phyloP scores from a whole-genome alignment of 2,888 invertebrate species.

The Rhingia rostrata region DNA sequence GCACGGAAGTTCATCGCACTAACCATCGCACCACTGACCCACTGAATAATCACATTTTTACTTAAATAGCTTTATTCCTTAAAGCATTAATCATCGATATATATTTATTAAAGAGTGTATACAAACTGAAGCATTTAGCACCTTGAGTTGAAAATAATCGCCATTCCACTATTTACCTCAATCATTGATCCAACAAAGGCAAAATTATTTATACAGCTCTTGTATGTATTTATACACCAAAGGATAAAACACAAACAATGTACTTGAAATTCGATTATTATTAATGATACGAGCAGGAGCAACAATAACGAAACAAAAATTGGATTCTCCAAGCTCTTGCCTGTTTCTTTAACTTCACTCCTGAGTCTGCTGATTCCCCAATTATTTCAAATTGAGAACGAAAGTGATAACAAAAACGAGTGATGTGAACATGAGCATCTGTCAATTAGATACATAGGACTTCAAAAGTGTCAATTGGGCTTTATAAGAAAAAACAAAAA shows the following conservation, averaged over 20 bases:
- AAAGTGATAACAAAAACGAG: conserved; percentile 3
- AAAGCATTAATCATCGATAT: too few relatives aligned
- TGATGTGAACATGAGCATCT: conserved; percentile 22
- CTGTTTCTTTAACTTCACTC: neutral
- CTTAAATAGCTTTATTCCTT: too few relatives aligned
- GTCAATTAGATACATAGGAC: conserved; percentile 3
- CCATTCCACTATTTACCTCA: too few relatives aligned
- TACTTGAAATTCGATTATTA: conserved; percentile 12
- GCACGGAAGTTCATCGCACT: too few relatives aligned
- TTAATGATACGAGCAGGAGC: neutral
- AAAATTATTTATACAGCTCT: conserved; percentile 16
- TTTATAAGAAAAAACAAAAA: neutral
- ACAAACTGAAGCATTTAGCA: conserved; percentile 17
- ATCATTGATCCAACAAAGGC: conserved; percentile 6
- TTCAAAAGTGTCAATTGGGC: neutral
- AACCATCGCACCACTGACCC: too few relatives aligned
- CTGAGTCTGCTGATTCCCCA: conserved; percentile 16
- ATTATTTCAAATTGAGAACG: conserved; percentile 18
- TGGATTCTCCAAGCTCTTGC: conserved; percentile 1
- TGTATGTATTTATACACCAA: neutral
- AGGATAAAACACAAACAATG: neutral
- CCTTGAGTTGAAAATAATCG: conserved; percentile 4
- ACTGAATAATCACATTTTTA: too few relatives aligned
- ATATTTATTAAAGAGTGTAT: neutral
- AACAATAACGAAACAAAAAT: conserved; percentile 6